A percentile compares a stretch with the other conserved stretches of the same genome.
phyloP scores from a whole-genome alignment of 2,797 vertebrate species.

The Phataginus tricuspis region DNA sequence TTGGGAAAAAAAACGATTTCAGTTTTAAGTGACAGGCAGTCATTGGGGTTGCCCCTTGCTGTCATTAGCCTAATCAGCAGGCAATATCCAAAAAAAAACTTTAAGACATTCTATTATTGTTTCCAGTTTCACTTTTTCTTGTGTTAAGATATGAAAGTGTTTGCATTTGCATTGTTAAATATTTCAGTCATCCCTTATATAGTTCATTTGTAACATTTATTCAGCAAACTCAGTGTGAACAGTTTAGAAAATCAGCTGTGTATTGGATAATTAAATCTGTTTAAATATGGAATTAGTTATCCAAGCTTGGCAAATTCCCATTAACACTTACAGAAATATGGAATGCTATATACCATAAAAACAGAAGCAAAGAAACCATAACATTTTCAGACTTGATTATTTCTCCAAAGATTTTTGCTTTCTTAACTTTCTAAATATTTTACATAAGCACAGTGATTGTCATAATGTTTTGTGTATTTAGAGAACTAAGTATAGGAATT shows the following conservation, averaged over 20 bases:
- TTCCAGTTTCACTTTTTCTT: slow-evolving; percentile 7
- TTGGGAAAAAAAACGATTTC: not conserved
- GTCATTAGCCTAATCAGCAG: not conserved
- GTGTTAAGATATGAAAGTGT: not conserved
- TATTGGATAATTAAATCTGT: slow-evolving; percentile 71
- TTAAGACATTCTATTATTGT: not conserved
- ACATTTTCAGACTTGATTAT: slow-evolving; percentile 12
- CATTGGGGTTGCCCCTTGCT: not conserved
- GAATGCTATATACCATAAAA: not conserved
- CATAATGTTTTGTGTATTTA: not conserved
- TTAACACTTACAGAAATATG: slow-evolving; percentile 36
- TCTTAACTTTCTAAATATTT: not conserved
- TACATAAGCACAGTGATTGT: not conserved
- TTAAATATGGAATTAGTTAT: slow-evolving; percentile 78
- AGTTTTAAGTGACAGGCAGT: not conserved
- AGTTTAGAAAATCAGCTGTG: slow-evolving; percentile 68
- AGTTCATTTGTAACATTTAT: slow-evolving; percentile 56
- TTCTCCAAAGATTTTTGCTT: not conserved
- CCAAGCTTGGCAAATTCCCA: slow-evolving; percentile 49
- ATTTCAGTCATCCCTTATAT: slow-evolving; percentile 8
- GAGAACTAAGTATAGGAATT: not conserved
- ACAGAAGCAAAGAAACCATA: slow-evolving; percentile 3
- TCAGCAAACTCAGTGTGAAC: slow-evolving; percentile 32
- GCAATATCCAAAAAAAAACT: not conserved
- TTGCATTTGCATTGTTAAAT: slow-evolving; percentile 31